These are phyloP conservation scores for Potorous gilbertii DNA, from an alignment of 2,797 vertebrate genomes.

Conservation along the genomic window DNA sequence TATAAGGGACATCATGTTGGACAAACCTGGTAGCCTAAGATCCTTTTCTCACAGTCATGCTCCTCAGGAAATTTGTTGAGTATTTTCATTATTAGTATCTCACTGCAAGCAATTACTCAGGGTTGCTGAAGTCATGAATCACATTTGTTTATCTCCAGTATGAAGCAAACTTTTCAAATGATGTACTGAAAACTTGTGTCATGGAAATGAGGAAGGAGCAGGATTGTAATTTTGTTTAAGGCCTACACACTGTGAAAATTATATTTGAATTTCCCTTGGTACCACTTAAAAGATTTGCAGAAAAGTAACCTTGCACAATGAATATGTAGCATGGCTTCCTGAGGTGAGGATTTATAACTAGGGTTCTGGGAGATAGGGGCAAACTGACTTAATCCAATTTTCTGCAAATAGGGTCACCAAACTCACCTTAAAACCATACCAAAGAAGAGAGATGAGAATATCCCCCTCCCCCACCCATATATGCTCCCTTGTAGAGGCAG, in stretches of 20 bases:
- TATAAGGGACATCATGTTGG: background rate
- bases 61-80: constrained; percentile 6
- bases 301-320: background rate
- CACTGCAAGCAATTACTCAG: constrained; percentile 17
- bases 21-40: background rate
- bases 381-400: background rate
- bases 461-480: background rate
- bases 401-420: background rate
- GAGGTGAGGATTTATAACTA: constrained; percentile 19
- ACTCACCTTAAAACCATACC: background rate
- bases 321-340: background rate
- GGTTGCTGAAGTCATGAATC: constrained; percentile 6
- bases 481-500: background rate
- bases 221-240: background rate
- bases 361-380: background rate
- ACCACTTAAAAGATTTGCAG: background rate
- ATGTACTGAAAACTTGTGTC: background rate
- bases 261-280: constrained; percentile 4
- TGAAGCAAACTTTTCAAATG: background rate
- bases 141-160: background rate
- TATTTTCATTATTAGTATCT: background rate
- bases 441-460: background rate
- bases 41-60: background rate
- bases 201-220: background rate
- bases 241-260: background rate